Base-by-base conservation (phyloP, 2,797 vertebrate genomes). In the Microctenopoma stevenorrisi region DNA sequence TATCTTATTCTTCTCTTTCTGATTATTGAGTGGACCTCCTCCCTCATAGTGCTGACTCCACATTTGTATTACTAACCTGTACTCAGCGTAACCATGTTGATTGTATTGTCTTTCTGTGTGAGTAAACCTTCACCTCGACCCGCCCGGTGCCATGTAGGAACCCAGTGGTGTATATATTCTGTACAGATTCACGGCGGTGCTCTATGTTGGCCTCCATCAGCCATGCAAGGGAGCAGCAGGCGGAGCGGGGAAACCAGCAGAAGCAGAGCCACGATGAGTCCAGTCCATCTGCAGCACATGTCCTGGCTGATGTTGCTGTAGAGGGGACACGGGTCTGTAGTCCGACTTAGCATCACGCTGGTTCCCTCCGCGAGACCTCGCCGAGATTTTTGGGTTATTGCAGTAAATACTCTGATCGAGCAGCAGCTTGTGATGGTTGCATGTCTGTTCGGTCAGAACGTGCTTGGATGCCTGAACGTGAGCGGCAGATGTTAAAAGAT, bases 21-120 rank as follows among this genome's bases (percentile, higher is more conserved):
- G 72, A 83, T 81, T 85, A 82, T 76, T 73, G 93, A 93, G 95
- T 96, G 94, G 89, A 95, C 95, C 95, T 94, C 86, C 82, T 80
- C 73, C 86, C 91, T 89, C 89, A 89, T 90, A 73, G 87, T 90
- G 82, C 84, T 95, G 93, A 92, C 93, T 89, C 95, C 90, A 93
- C 95, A 95, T 96, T 95, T 93, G 94, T 96, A 95, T 95, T 80
- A 84, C 85, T 91, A 87, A 90, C 91, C 95, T 87, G 88, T 92
- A 95, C 94, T 96, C 96, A 94, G 94, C 94, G 95, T 97, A 95
- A 95, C 96, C 95, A 96, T 96, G 95, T 97, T 95, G 94, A 95
- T 95, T 96, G 96, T 98, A 96, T 95, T 91, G 96, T 98, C 95
- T 96, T 89, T 95, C 94, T 96, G 96, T 98, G 96, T 93, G 85